Percentiles rank a stretch among this genome's conserved stretches.
phyloP scores from a whole-genome alignment of 2,888 invertebrate species.

The Drosophila recens region DNA sequence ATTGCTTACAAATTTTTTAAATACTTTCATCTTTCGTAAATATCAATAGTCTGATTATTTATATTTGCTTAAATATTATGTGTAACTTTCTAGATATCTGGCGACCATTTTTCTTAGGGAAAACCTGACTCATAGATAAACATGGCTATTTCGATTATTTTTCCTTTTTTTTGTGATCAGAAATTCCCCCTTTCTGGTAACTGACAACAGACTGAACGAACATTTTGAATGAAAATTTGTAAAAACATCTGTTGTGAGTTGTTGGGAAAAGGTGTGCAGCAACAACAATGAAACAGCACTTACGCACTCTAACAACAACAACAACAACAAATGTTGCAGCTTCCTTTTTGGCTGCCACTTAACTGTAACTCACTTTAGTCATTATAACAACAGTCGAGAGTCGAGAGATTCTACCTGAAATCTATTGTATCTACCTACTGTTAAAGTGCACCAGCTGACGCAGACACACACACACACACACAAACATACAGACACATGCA shows the following conservation, averaged over 20 bases:
- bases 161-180: background rate
- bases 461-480: conserved; percentile 21
- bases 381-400: conserved; percentile 37
- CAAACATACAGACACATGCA: conserved; percentile 21
- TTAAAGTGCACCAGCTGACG: conserved; percentile 55
- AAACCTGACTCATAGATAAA: conserved; percentile 4
- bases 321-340: conserved; percentile 72
- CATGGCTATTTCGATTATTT: background rate
- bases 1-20: background rate
- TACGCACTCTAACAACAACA: conserved; percentile 53
- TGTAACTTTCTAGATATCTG: background rate
- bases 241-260: conserved; percentile 46
- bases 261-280: conserved; percentile 69
- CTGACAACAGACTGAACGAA: background rate
- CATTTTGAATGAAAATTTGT: conserved; percentile 23
- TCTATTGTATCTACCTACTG: conserved; percentile 61
- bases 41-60: background rate
- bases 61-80: background rate
- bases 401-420: conserved; percentile 65
- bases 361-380: conserved; percentile 78
- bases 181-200: conserved; percentile 22
- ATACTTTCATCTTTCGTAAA: background rate
- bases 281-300: conserved; percentile 75
- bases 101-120: background rate
- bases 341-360: conserved; percentile 81